Percentiles rank a stretch among this genome's conserved stretches.
phyloP scores from a whole-genome alignment of 2,113 vertebrate genomes.

The Struthidea cinerea region DNA sequence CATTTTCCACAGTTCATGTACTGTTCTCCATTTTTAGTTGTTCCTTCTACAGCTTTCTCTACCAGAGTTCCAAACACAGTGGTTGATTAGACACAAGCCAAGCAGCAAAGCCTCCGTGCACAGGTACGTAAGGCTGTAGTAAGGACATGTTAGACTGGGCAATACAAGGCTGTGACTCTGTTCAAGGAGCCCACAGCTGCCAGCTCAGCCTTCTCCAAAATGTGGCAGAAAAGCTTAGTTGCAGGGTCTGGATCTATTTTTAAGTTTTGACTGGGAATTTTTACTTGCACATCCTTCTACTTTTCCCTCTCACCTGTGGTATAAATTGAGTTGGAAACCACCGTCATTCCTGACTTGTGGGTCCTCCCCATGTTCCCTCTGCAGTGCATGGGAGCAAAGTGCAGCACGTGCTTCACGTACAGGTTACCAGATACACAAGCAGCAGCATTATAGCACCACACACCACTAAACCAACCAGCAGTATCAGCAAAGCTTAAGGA shows the following conservation, averaged over 20 bases:
- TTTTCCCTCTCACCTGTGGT: neutral
- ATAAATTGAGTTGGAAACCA: neutral
- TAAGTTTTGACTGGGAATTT: neutral
- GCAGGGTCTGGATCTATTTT: neutral
- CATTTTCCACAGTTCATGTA: neutral
- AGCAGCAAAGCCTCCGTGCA: neutral
- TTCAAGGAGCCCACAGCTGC: neutral
- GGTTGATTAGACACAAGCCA: neutral
- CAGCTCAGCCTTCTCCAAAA: neutral
- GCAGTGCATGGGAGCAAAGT: neutral
- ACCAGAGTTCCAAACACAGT: neutral
- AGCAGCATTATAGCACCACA: fast-evolving
- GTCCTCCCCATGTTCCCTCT: neutral
- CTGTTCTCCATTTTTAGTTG: fast-evolving
- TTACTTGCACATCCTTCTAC: neutral
- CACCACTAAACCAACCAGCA: neutral
- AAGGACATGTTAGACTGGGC: neutral
- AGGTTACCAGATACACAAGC: too few species aligned
- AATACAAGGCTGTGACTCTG: neutral
- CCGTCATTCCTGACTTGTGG: neutral
- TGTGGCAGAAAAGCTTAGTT: neutral
- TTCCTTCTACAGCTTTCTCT: neutral
- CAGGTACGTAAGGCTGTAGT: fast-evolving
- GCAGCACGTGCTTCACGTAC: fast-evolving
- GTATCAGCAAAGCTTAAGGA: neutral